phyloP scores from a whole-genome alignment of 2,113 vertebrate genomes.

The Taxidea taxus region DNA sequence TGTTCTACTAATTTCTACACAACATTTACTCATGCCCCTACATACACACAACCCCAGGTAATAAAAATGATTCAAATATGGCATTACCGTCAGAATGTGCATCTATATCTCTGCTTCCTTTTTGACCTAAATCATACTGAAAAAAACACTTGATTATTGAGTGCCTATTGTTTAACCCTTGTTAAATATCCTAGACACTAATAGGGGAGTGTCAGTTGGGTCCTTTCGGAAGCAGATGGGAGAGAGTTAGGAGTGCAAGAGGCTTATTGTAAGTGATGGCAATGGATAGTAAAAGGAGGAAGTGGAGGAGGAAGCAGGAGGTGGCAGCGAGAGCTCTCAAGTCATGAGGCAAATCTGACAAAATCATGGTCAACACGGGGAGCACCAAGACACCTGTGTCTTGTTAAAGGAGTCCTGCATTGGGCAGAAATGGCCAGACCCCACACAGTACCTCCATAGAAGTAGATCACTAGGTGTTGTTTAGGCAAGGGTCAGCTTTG shows the following conservation, averaged over 20 bases:
- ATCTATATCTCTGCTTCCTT: neutral
- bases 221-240: neutral
- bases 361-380: neutral
- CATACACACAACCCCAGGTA: neutral
- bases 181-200: neutral
- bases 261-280: neutral
- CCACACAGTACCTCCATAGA: fast-evolving
- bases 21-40: neutral
- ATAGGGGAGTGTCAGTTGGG: neutral
- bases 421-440: neutral
- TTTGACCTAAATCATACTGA: neutral
- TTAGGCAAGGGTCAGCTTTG: neutral
- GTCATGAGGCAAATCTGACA: neutral
- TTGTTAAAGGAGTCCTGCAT: too few relatives aligned
- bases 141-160: neutral
- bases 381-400: neutral
- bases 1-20: neutral
- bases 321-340: neutral
- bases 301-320: neutral
- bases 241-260: neutral
- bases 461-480: neutral
- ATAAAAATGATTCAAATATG: conserved; percentile 13
- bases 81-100: neutral
- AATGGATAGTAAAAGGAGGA: neutral
- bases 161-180: neutral